Base-by-base conservation (phyloP, 1,140 invertebrate genomes). In the Trichoplusia ni region DNA sequence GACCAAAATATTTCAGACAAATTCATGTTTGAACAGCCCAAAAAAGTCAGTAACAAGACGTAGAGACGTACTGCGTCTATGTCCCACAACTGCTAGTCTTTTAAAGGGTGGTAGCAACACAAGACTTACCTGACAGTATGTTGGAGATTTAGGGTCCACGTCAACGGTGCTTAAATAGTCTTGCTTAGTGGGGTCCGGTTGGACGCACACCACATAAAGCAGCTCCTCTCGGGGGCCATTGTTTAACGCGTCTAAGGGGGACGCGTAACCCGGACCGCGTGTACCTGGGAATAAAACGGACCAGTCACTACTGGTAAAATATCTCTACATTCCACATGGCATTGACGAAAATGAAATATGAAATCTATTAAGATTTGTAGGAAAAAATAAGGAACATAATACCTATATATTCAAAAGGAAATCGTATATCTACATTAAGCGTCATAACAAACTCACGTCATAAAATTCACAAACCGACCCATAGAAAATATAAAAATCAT, bases 121-220 rank as follows among this genome's bases (percentile, higher is more conserved):
- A 47, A 29, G 58, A 67, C 64, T 79, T 85, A 98, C 97, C 93
- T 98, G 93, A 58, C 93, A 93, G 84, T 96, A 99, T n/a, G 94
- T 96, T 1, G 94, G 84, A 38, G 97, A 99, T 0, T 93, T 73
- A 0, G 97, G 97, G 89, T 99, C 95, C 2, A 99, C 95, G 81
- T 99, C 97, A 0, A 99, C 93, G 0, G 97, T 98, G 5, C 95
- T 94, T 11, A 99, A 90, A 76, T 98, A 97, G 90, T 99, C 98
- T 0, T 95, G 93, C 81, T 96, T 95, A 0, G 90, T 88, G 21
- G 92, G 77, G 73, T 96, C 92, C 0, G 95, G 95, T 68, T 95
- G 94, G 19, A 98, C 93, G 76, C 97, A 97, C n/a, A 95, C 92
- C 1, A 97, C 94, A 81, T 99, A 99, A 0, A 99, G 77, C 7